Base-by-base conservation (phyloP, 2,113 vertebrate genomes). In the Hemibagrus wyckioides region DNA sequence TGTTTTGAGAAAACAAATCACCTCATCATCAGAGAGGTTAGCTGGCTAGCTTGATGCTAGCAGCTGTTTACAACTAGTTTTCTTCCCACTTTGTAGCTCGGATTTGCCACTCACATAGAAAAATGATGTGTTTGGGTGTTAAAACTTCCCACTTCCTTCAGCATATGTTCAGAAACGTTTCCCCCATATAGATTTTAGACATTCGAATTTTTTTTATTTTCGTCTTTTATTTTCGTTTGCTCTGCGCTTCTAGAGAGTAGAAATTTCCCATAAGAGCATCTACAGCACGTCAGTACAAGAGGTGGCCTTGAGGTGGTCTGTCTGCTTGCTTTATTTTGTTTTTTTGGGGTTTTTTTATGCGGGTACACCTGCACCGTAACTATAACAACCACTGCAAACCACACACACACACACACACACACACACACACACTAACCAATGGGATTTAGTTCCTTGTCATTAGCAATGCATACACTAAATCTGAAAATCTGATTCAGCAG, bases 321-420 rank as follows among this genome's bases (percentile, higher is more conserved):
- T 48, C 80, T 65, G 80, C 80, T 63, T 82, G 56, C 76, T 23
- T 59, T 3, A 21, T 80, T 80, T 56, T 56, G 39, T 28, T n/a
- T n/a, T n/a, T n/a, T n/a, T n/a, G n/a, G n/a, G n/a, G n/a, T n/a
- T n/a, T n/a, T 59, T 61, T 17, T 5, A 25, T 82, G 39, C 39
- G 17, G 6, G 2, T 82, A 82, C 80, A 82, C 80, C 80, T 82
- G 80, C 36, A 48, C 14, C 3, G 80, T 63, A 44, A 48, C 80
- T 61, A 61, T 82, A 63, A 39, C 56, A 82, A 82, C 80, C 56
- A 28, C 8, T 25, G 79, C n/a, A n/a, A n/a, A n/a, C n/a, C 44
- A 48, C 23, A 54, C 54, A 59, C 13, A 54, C 33, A 10, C 57
- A 81, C 33, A 1, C 30, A 11, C 25, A 4, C 23, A 25, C 21